A percentile compares a stretch with the other conserved stretches of the same genome.
Conservation (phyloP, 2,113 vertebrate species). For the Alethe castanea region DNA sequence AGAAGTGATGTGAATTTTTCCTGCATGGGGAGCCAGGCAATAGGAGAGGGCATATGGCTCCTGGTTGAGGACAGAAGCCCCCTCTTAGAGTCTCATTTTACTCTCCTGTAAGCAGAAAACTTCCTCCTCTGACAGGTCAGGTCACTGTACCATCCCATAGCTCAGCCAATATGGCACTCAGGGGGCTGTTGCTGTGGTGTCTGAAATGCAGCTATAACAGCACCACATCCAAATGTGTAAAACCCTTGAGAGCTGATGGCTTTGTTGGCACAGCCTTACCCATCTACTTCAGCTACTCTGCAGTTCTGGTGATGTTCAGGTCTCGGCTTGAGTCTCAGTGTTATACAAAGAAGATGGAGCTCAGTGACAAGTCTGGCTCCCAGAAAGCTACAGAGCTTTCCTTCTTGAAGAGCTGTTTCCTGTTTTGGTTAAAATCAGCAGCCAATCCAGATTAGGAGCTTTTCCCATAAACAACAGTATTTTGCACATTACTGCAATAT, state of each 20-base stretch:
- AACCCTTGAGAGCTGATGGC: not conserved
- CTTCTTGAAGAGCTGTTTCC: not conserved
- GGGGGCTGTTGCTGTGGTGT: not conserved
- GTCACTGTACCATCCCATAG: not conserved
- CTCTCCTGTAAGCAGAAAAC: not conserved
- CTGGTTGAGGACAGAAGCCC: not conserved
- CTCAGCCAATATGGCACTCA: not conserved
- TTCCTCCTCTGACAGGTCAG: not conserved
- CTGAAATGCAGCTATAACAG: not conserved
- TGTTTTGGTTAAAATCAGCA: not conserved
- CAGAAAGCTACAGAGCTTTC: fast-evolving
- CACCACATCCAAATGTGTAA: not conserved
- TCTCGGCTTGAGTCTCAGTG: not conserved
- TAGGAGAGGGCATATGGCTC: not conserved
- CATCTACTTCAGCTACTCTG: not conserved
- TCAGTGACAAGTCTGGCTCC: not conserved
- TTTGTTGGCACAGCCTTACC: not conserved
- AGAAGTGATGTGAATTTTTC: not conserved
- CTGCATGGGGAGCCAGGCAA: not conserved
- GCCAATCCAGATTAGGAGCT: not conserved
- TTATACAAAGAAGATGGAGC: not conserved
- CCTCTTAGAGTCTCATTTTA: not conserved
- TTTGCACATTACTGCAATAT: not conserved
- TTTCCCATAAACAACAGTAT: not conserved
- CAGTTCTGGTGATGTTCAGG: not conserved